Conservation (phyloP, 2,797 vertebrate species). For the Carcharodon carcharias region DNA sequence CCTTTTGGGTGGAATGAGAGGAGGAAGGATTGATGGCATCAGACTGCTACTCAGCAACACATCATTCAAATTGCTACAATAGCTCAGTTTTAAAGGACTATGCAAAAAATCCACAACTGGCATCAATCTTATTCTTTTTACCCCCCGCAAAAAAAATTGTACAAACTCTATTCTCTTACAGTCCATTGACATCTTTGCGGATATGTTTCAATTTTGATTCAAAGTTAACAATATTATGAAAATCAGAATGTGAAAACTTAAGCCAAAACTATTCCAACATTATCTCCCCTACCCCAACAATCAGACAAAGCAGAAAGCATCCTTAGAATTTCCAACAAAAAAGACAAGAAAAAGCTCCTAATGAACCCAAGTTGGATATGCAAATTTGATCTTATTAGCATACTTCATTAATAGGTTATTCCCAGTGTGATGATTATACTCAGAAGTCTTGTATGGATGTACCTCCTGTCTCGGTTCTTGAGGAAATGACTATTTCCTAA, state of each 20-base stretch:
- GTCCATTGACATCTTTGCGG: neutral
- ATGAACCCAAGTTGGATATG: neutral
- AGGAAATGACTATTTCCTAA: conserved; percentile 16
- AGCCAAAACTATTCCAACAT: neutral
- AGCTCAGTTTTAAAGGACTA: neutral
- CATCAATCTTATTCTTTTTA: neutral
- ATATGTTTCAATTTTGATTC: neutral
- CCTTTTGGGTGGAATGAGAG: neutral
- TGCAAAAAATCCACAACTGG: neutral
- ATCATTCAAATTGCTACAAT: neutral
- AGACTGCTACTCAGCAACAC: neutral
- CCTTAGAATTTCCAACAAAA: neutral
- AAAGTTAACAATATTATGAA: neutral
- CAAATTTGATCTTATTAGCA: neutral
- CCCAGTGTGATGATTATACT: neutral
- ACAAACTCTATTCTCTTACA: neutral
- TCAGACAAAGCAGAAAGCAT: neutral
- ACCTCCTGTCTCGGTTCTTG: neutral
- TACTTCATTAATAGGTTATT: conserved; percentile 25
- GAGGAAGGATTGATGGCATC: neutral
- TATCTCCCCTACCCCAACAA: neutral
- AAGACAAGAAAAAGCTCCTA: no score
- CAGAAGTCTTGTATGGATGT: neutral
- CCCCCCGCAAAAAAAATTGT: neutral
- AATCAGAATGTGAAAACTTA: neutral